phyloP scores from a whole-genome alignment of 2,113 vertebrate genomes.

The Psammodynastes pulverulentus region DNA sequence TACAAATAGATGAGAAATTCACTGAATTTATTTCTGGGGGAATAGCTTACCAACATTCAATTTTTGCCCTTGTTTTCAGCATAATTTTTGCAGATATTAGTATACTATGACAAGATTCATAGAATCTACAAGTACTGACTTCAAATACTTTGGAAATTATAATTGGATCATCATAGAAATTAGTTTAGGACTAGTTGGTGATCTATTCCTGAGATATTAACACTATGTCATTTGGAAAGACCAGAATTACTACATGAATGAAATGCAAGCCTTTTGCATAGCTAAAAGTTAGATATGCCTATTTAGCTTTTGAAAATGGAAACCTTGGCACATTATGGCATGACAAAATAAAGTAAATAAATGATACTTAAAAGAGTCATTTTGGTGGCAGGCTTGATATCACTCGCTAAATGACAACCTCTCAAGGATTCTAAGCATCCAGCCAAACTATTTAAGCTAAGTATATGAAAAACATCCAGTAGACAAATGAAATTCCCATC shows the following conservation, averaged over 20 bases:
- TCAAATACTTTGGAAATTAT: slow-evolving; percentile 17
- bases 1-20: neutral
- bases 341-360: slow-evolving; percentile 46
- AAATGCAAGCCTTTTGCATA: slow-evolving; percentile 13
- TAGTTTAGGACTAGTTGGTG: neutral
- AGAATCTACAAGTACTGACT: neutral
- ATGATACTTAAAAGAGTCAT: slow-evolving; percentile 31
- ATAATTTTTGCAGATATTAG: neutral
- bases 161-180: neutral
- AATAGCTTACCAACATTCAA: neutral
- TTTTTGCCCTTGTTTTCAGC: neutral
- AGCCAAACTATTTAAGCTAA: slow-evolving; percentile 41
- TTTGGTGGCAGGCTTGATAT: slow-evolving; percentile 37
- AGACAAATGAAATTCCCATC: slow-evolving; percentile 41
- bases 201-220: neutral
- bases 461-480: slow-evolving; percentile 35
- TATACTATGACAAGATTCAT: neutral
- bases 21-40: neutral
- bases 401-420: slow-evolving; percentile 44
- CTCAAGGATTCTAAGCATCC: slow-evolving; percentile 44
- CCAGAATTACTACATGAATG: neutral
- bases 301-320: slow-evolving; percentile 26
- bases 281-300: slow-evolving; percentile 28
- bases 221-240: neutral
- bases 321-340: slow-evolving; percentile 1